phyloP scores from a whole-genome alignment of 2,113 vertebrate species.

The Oncorhynchus clarkii region DNA sequence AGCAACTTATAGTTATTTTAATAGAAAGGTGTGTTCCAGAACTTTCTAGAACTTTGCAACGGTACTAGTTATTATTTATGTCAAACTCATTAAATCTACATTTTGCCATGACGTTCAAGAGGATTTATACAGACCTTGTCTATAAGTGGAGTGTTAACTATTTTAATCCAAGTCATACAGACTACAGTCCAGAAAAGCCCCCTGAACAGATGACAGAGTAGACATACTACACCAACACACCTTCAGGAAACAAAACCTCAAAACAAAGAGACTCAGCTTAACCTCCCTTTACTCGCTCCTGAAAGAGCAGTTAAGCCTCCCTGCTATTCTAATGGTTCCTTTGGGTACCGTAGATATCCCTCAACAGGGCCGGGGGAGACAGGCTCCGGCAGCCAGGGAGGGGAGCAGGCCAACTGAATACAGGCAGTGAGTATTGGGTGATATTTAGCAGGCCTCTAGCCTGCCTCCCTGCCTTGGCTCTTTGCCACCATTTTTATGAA shows the following conservation, averaged over 20 bases:
- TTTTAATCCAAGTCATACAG: too few relatives aligned
- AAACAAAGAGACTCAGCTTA: slow-evolving; percentile 22
- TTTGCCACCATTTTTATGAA: slow-evolving; percentile 39
- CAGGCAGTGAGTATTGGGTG: slow-evolving; percentile 2
- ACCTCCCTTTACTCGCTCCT: slow-evolving; percentile 18
- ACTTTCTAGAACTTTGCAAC: too few relatives aligned
- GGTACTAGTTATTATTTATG: too few relatives aligned
- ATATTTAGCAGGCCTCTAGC: slow-evolving; percentile 18
- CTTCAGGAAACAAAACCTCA: slow-evolving; percentile 30
- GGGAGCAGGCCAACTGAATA: neutral
- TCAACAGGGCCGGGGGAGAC: slow-evolving; percentile 1
- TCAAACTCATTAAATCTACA: too few relatives aligned
- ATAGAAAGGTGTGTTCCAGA: too few relatives aligned
- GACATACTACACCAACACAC: slow-evolving; percentile 20
- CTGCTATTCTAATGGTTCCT: slow-evolving; percentile 29
- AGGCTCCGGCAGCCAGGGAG: slow-evolving; percentile 1
- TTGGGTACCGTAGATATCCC: slow-evolving; percentile 26
- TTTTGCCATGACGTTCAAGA: too few relatives aligned
- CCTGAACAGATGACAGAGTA: too few relatives aligned
- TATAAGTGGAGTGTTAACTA: too few relatives aligned
- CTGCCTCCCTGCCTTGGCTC: slow-evolving; percentile 24
- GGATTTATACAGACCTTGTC: too few relatives aligned
- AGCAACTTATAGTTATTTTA: too few relatives aligned
- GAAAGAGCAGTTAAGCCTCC: slow-evolving; percentile 24
- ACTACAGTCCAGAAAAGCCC: slow-evolving; percentile 3